Evolutionary conservation across 2,888 invertebrate species (phyloP).

Genomic region (Antheraea assamensis): DNA sequence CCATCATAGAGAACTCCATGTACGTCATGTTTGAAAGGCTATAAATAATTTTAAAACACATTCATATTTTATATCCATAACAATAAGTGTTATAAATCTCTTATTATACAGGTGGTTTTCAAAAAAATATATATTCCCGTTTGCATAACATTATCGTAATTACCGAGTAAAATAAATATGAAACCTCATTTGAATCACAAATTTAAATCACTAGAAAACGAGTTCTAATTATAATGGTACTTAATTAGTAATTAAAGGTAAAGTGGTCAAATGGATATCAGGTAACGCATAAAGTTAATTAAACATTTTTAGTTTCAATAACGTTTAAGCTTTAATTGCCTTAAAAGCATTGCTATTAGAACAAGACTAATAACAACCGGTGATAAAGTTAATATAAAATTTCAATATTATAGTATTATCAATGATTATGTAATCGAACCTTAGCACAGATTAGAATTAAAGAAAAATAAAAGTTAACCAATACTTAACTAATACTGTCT

Average conservation of each 20-base stretch:
- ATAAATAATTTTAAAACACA: slow-evolving; percentile 5
- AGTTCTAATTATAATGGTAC: slow-evolving; percentile 23
- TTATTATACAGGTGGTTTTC: not conserved
- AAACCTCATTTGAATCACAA: slow-evolving; percentile 24
- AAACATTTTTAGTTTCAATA: slow-evolving; percentile 12
- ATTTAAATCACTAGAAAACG: slow-evolving; percentile 23
- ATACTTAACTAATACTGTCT: not conserved
- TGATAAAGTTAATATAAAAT: slow-evolving; percentile 18
- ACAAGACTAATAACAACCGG: slow-evolving; percentile 7
- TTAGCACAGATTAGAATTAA: not conserved
- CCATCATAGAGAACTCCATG: not conserved
- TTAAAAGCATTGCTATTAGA: slow-evolving; percentile 8
- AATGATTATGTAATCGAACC: not conserved
- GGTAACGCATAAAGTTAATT: slow-evolving; percentile 16
- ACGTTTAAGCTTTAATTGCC: slow-evolving; percentile 11
- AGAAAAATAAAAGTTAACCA: not conserved
- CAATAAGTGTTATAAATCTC: slow-evolving; percentile 2
- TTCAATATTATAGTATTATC: not conserved
- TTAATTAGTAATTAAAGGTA: slow-evolving; percentile 22
- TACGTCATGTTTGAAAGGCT: not conserved
- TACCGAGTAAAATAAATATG: slow-evolving; percentile 20
- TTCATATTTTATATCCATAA: not conserved
- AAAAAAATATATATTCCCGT: slow-evolving; percentile 9
- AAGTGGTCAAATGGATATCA: slow-evolving; percentile 18
- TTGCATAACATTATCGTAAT: slow-evolving; percentile 21